Evolutionary conservation across 2,797 vertebrate genomes (phyloP).

Genomic region (Diplodus puntazzo): DNA sequence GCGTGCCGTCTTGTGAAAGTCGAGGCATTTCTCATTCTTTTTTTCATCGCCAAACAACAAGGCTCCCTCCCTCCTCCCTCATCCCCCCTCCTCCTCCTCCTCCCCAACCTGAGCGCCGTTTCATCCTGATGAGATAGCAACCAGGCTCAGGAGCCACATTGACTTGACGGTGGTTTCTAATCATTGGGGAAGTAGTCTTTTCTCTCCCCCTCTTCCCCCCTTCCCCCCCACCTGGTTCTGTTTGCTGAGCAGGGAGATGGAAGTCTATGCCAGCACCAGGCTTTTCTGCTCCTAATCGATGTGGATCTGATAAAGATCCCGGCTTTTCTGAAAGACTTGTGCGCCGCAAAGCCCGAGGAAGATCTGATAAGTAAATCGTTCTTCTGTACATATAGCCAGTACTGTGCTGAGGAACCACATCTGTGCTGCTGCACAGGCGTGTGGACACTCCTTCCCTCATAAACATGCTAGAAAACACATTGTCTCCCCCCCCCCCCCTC

Average conservation of each 20-base stretch:
- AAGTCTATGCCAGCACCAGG: conserved; percentile 59
- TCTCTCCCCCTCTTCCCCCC: not conserved
- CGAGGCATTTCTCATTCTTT: conserved; percentile 33
- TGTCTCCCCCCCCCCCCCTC: conserved; percentile 8
- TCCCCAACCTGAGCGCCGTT: conserved; percentile 47
- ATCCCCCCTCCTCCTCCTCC: conserved; percentile 6
- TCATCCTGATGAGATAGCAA: conserved; percentile 65
- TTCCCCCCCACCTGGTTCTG: conserved; percentile 29
- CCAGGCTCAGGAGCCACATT: conserved; percentile 55
- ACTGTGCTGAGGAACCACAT: conserved; percentile 57
- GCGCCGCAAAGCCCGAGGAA: conserved; percentile 64
- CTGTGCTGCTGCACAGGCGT: conserved; percentile 23
- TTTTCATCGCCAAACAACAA: conserved; percentile 47
- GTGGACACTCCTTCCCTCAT: conserved; percentile 23
- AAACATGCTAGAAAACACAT: conserved; percentile 50
- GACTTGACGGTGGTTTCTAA: conserved; percentile 69
- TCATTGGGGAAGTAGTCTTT: conserved; percentile 61
- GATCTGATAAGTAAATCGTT: conserved; percentile 80
- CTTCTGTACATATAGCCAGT: conserved; percentile 61
- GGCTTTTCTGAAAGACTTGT: conserved; percentile 63
- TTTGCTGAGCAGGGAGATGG: conserved; percentile 73
- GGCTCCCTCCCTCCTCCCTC: not conserved
- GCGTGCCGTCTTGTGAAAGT: conserved; percentile 53
- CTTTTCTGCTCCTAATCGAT: conserved; percentile 77
- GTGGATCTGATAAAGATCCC: conserved; percentile 79